Evolutionary conservation across 2,888 invertebrate species (phyloP).

Genomic region (Ypsolopha sequella): DNA sequence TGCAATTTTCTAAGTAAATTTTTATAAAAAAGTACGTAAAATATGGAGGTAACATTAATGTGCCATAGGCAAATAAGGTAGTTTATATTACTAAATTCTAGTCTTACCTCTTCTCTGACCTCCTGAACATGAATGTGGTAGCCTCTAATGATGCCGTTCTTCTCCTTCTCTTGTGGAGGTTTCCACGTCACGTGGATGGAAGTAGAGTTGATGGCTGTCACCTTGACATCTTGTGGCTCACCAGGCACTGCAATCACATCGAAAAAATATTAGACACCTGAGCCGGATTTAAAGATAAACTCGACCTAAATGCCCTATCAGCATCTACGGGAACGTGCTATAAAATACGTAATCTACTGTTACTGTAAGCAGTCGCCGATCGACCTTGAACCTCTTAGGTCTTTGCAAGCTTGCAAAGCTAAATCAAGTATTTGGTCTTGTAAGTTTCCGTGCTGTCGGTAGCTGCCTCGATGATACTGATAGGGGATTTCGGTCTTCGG

Average conservation of each 20-base stretch:
- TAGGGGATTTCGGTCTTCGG: conserved; percentile 58
- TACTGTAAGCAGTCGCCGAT: not conserved
- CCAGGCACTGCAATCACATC: conserved; percentile 89
- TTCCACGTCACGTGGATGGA: conserved; percentile 96
- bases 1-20: no score
- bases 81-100: no score
- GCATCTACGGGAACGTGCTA: conserved; percentile 65
- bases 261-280: conserved; percentile 25
- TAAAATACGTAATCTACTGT: conserved; percentile 30
- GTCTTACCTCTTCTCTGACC: conserved; percentile 82
- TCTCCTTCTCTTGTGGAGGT: conserved; percentile 90
- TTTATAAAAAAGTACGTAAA: no score
- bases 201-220: conserved; percentile 93
- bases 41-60: no score
- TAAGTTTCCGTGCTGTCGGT: conserved; percentile 49
- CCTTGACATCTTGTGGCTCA: conserved; percentile 94
- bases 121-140: conserved; percentile 97
- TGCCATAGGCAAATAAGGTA: no score
- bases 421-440: not conserved
- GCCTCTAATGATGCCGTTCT: conserved; percentile 95
- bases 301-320: conserved; percentile 68
- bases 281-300: conserved; percentile 23
- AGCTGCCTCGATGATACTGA: conserved; percentile 58
- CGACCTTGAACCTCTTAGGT: not conserved
- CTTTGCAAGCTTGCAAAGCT: not conserved